phyloP scores from a whole-genome alignment of 1,140 invertebrate genomes.

The Pseudomyrmex concolor region DNA sequence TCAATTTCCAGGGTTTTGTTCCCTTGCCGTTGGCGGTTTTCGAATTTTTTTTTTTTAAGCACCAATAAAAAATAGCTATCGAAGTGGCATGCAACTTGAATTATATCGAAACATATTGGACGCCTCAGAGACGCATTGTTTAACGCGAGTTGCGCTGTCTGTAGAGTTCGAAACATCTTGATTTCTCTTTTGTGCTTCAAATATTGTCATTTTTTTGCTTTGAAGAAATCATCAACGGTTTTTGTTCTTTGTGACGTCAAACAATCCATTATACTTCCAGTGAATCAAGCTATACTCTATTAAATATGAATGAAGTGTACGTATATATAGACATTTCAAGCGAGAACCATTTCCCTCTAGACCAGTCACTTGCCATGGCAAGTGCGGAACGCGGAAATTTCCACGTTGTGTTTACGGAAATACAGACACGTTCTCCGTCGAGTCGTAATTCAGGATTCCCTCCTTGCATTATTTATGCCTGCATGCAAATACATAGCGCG shows the following conservation, averaged over 20 bases:
- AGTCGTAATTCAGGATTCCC: slow-evolving; percentile 53
- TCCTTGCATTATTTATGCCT: slow-evolving; percentile 54
- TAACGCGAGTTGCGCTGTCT: background rate
- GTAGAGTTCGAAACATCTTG: background rate
- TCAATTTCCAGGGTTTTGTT: slow-evolving; percentile 55
- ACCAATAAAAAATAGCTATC: slow-evolving; percentile 48
- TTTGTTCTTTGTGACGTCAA: too few relatives aligned
- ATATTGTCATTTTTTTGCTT: too few relatives aligned
- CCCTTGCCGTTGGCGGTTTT: slow-evolving; percentile 50
- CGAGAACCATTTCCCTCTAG: slow-evolving; percentile 22
- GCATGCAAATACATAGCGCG: slow-evolving; percentile 27
- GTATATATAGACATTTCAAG: background rate
- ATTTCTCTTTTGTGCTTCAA: background rate
- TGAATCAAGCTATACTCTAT: background rate
- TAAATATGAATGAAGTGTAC: slow-evolving; percentile 19
- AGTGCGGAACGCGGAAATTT: slow-evolving; percentile 27
- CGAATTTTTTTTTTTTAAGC: slow-evolving; percentile 40
- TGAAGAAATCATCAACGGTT: too few relatives aligned
- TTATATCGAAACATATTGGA: slow-evolving; percentile 41
- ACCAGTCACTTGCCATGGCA: slow-evolving; percentile 32
- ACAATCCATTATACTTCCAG: background rate
- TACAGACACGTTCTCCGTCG: slow-evolving; percentile 37
- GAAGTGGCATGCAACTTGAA: slow-evolving; percentile 28
- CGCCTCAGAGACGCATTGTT: slow-evolving; percentile 8
- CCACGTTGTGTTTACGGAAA: slow-evolving; percentile 50